Base-by-base conservation (phyloP, 2,113 vertebrate species). In the Vidua chalybeata region DNA sequence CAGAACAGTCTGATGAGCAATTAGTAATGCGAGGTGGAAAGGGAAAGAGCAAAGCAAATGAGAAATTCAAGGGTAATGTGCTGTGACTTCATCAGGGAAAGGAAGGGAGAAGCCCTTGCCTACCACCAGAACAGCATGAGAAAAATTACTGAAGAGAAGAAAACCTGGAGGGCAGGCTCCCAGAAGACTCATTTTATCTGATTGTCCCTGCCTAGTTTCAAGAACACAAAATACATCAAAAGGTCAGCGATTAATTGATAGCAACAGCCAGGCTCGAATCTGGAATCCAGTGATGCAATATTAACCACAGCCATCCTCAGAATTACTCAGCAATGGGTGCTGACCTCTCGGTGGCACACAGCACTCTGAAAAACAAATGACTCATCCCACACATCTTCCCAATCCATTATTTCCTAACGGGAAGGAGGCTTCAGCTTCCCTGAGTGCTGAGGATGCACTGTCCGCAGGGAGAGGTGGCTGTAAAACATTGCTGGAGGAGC, bases 221-320 rank as follows among this genome's bases (percentile, higher is more conserved):
- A 94, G 89, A 95, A 67, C 86, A 90, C 56, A 93, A 89, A 94
- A 89, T 39, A 77, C 52, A 93, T 85, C 80, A 55, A 91, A 93
- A 92, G 94, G 74, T 95, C 94, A 93, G 67, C 9, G 15, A 89
- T 89, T 95, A 95, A 96, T 81, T 95, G 91, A 58, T 73, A 79
- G 64, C 61, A 43, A 9, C 93, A 84, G 75, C 55, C 55, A 91
- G 78, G n/a, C 71, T 80, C 12, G 54, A 52, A 54, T 83, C 30
- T 75, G 71, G 54, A 49, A 76, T 49, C 39, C 76, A 89, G 59
- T 68, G 75, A 90, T 76, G 81, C 56, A 91, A 62, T 67, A 68
- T 76, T 59, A 93, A 85, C 79, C 76, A 58, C 80, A 91, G 78
- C 21, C 83, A 87, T 15, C 11, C 86, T 54, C 62, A 67, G 73